phyloP scores from a whole-genome alignment of 2,888 invertebrate species.

The Cryptocephalus primarius region DNA sequence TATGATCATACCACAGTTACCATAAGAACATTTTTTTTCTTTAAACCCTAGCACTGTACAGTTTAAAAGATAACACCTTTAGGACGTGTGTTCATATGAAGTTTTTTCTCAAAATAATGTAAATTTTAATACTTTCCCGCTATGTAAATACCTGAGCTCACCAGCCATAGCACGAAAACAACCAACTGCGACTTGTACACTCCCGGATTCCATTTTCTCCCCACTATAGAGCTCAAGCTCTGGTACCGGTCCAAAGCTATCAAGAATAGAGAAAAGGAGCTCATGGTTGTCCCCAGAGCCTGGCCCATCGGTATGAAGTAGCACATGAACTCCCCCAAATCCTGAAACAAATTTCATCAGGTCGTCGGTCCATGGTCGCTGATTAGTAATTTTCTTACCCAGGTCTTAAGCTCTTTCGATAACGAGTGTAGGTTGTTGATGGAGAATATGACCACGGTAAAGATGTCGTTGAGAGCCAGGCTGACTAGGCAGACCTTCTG shows the following conservation, averaged over 20 bases:
- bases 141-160: slow-evolving; percentile 27
- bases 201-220: slow-evolving; percentile 38
- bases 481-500: slow-evolving; percentile 42
- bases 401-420: slow-evolving; percentile 26
- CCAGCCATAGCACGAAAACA: slow-evolving; percentile 33
- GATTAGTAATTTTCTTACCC: slow-evolving; percentile 23
- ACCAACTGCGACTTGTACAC: slow-evolving; percentile 28
- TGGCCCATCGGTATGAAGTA: slow-evolving; percentile 41
- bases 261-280: slow-evolving; percentile 42
- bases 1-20: too few species aligned
- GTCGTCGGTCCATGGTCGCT: not conserved
- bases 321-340: slow-evolving; percentile 40
- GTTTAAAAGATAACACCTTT: too few species aligned
- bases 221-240: slow-evolving; percentile 36
- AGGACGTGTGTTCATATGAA: too few species aligned
- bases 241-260: slow-evolving; percentile 47
- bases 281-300: slow-evolving; percentile 40
- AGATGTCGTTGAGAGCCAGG: slow-evolving; percentile 40
- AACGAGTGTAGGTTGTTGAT: slow-evolving; percentile 28
- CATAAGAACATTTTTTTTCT: too few species aligned
- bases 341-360: slow-evolving; percentile 26
- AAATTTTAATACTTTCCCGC: too few species aligned
- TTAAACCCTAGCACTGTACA: too few species aligned
- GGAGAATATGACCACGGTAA: slow-evolving; percentile 27
- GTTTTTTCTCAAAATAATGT: too few species aligned